phyloP scores from a whole-genome alignment of 2,797 vertebrate species.

The Pseudochromis fuscus region DNA sequence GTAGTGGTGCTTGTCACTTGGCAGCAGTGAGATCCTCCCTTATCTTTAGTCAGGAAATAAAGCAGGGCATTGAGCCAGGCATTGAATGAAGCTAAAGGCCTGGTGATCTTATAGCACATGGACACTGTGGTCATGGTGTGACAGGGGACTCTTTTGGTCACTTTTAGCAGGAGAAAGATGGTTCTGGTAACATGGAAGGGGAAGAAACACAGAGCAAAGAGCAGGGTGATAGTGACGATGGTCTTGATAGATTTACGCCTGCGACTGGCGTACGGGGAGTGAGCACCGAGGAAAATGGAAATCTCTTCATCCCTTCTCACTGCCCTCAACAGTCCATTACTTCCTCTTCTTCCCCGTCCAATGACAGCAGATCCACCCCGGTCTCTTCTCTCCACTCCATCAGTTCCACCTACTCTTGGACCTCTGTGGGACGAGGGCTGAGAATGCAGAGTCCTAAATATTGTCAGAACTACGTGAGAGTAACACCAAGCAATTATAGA shows the following conservation, averaged over 20 bases:
- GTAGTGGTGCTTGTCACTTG: slow-evolving; percentile 56
- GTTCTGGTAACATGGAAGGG: slow-evolving; percentile 89
- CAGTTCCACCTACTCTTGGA: slow-evolving; percentile 14
- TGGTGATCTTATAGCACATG: slow-evolving; percentile 90
- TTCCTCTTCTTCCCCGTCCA: slow-evolving; percentile 51
- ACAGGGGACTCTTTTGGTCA: slow-evolving; percentile 80
- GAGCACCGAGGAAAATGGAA: slow-evolving; percentile 76
- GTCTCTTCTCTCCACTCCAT: slow-evolving; percentile 38
- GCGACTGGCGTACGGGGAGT: slow-evolving; percentile 84
- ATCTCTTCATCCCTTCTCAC: slow-evolving; percentile 64
- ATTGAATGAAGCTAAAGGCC: slow-evolving; percentile 88
- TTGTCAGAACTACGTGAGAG: slow-evolving; percentile 87
- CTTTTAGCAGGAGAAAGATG: slow-evolving; percentile 86
- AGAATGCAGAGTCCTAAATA: slow-evolving; percentile 85
- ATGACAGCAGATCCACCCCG: slow-evolving; percentile 36
- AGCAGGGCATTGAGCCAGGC: slow-evolving; percentile 90
- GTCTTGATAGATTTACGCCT: slow-evolving; percentile 88
- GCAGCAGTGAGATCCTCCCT: slow-evolving; percentile 80
- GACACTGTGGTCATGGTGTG: slow-evolving; percentile 86
- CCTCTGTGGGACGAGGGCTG: slow-evolving; percentile 62
- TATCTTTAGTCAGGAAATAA: slow-evolving; percentile 90
- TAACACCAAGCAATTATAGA: slow-evolving; percentile 90
- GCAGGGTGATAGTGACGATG: slow-evolving; percentile 88
- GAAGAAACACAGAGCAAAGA: slow-evolving; percentile 88
- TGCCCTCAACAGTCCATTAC: slow-evolving; percentile 41